Percentiles rank a stretch among this genome's conserved stretches.
These are phyloP conservation scores for Nyctibius bracteatus DNA, from an alignment of 2,113 vertebrate genomes.

Conservation along the genomic window DNA sequence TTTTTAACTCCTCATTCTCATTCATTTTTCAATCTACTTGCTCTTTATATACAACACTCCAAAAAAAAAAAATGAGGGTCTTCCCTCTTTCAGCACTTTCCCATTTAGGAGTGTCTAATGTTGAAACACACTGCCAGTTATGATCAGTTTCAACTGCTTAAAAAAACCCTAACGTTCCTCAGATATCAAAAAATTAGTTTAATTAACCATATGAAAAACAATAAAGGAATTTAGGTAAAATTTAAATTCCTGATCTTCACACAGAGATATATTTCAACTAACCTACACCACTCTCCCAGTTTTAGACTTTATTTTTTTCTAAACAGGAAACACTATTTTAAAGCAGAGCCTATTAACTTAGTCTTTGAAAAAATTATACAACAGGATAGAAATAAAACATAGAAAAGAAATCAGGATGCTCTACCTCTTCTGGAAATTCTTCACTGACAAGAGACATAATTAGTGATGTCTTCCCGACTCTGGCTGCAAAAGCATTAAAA, in stretches of 20 bases:
- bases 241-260: background rate
- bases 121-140: background rate
- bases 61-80: background rate
- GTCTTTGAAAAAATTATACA: background rate
- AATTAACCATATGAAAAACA: background rate
- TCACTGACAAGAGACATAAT: slow-evolving; percentile 99
- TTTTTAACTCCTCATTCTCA: background rate
- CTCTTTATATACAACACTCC: background rate
- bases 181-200: background rate
- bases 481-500: slow-evolving; percentile 81
- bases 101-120: background rate
- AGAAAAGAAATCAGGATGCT: slow-evolving; percentile 23
- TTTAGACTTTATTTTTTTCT: background rate
- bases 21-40: background rate
- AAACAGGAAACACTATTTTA: background rate
- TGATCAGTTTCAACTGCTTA: background rate
- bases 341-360: background rate
- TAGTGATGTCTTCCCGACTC: slow-evolving; percentile 97
- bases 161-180: background rate
- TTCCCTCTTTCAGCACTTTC: background rate
- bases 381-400: background rate
- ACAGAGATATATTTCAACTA: background rate
- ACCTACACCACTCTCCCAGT: background rate
- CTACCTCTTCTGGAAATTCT: slow-evolving; percentile 98
- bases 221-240: background rate